Evolutionary conservation across 2,888 invertebrate species (phyloP), one percentile per base, ranked within the genome.

Genomic region (Philonicus albiceps): DNA sequence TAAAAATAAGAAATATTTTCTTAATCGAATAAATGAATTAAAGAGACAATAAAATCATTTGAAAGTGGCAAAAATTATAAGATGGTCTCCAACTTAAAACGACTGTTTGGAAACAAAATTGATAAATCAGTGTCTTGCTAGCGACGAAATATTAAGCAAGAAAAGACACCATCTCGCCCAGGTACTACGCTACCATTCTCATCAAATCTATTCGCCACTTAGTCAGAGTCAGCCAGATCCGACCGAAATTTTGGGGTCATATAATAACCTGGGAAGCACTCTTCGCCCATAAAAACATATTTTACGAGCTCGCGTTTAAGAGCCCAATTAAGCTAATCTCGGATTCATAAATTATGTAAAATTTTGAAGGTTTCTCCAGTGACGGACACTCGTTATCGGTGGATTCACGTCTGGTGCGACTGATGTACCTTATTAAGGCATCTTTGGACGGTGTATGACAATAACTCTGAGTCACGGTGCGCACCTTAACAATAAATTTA

Each of bases 261-360:
- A 78, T 49, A 78, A 43, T 78, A 78, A 78, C 49, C 78, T 78
- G 81, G 37, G 55, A 81, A 84, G 84, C 72, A 73, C 43, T 84
- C 43, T 37, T 55, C 19, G 43, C 37, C 49, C 53, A 74, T 75
- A 43, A 73, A 85, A 85, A 75, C 85, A 85, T 75, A 86, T 76
- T 86, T 86, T 86, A 86, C 76, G 76, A 86, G 76, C 76, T 86
- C 76, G 75, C 86, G 40, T 76, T 86, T 86, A 76, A 86, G 40
- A 78, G 76, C 64, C 64, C 76, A 86, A 86, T 86, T 86, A 85
- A 85, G 76, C 40, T 86, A 86, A 86, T 86, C 76, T 86, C 37
- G 55, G 40, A 86, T 76, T 86, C 76, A 86, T 86, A 86, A 78
- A 86, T 86, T 84, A 84, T 84, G 84, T 72, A 84, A 84, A 84